phyloP scores from a whole-genome alignment of 2,113 vertebrate species.

The Phalacrocorax aristotelis region DNA sequence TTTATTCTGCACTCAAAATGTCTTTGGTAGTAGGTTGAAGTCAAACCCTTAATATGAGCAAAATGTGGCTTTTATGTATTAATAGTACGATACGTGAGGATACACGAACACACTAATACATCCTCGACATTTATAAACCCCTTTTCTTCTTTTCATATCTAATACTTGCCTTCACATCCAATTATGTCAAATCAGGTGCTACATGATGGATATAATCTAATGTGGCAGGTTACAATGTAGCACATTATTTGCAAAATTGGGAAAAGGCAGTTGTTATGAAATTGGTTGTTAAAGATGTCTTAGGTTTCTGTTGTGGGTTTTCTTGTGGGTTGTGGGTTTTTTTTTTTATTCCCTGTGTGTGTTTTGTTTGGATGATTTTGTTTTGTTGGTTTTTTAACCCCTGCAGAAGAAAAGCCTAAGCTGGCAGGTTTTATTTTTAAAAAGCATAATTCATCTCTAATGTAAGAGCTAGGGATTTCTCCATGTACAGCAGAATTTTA shows the following conservation, averaged over 20 bases:
- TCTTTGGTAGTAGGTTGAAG: neutral
- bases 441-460: neutral
- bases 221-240: constrained; percentile 20
- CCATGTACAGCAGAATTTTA: neutral
- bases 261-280: neutral
- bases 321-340: neutral
- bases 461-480: neutral
- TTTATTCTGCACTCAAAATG: neutral
- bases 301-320: neutral
- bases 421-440: neutral
- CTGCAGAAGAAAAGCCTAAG: neutral
- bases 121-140: neutral
- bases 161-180: constrained; percentile 9
- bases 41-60: neutral
- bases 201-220: constrained; percentile 25
- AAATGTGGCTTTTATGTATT: neutral
- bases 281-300: neutral
- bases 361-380: rapidly evolving
- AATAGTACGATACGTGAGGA: neutral
- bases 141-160: neutral
- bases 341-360: neutral
- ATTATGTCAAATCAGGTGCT: constrained; percentile 26
- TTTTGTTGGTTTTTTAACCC: neutral
- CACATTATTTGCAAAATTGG: constrained; percentile 37
- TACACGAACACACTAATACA: neutral